Evolutionary conservation across 2,888 invertebrate species (phyloP).

Genomic region (Habroteleia sp.): DNA sequence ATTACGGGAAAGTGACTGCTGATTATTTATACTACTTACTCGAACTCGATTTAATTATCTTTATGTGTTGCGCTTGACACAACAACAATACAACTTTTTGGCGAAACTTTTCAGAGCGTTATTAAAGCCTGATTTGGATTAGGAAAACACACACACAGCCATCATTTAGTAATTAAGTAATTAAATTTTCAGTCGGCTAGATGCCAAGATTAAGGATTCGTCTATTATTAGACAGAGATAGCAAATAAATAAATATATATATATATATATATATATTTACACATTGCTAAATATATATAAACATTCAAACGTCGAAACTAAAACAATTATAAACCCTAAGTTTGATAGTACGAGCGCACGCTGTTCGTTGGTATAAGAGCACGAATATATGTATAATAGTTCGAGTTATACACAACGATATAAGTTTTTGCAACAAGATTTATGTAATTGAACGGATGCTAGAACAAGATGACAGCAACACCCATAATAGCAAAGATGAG

Average conservation of each 20-base stretch:
- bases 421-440: slow-evolving; percentile 47
- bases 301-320: slow-evolving; percentile 52
- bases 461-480: slow-evolving; percentile 66
- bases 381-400: slow-evolving; percentile 44
- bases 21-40: no score
- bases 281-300: slow-evolving; percentile 40
- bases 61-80: no score
- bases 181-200: slow-evolving; percentile 1
- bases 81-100: no score
- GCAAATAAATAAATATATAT: slow-evolving; percentile 40
- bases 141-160: no score
- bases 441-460: slow-evolving; percentile 48
- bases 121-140: slow-evolving; percentile 16
- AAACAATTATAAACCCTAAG: slow-evolving; percentile 44
- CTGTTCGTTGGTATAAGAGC: slow-evolving; percentile 26
- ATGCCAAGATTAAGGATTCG: neutral
- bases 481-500: slow-evolving; percentile 71
- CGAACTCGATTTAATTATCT: no score
- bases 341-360: slow-evolving; percentile 27
- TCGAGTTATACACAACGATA: slow-evolving; percentile 46
- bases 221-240: slow-evolving; percentile 22
- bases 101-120: no score
- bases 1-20: no score
- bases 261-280: slow-evolving; percentile 39
- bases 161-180: neutral